A percentile compares a stretch with the other conserved stretches of the same genome.
Evolutionary conservation across 2,888 invertebrate species (phyloP).

Genomic region (Stenotaenia linearis): DNA sequence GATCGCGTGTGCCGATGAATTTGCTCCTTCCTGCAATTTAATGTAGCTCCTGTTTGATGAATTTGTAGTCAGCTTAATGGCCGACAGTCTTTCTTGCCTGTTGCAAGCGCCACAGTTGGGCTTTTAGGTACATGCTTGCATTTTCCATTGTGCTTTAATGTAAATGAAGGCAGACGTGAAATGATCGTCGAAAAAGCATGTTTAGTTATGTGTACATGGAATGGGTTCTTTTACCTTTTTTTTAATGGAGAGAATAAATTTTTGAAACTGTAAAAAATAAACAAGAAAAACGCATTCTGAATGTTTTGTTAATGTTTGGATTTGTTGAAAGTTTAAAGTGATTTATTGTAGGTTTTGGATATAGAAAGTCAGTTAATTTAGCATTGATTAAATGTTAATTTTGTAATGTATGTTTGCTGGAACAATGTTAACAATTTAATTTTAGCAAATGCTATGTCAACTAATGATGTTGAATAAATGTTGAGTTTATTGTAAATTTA

Average conservation of each 20-base stretch:
- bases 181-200: background rate
- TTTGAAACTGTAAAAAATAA: background rate
- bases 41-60: background rate
- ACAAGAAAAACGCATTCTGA: background rate
- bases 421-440: no score
- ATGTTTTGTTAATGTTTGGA: background rate
- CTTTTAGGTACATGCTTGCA: background rate
- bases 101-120: background rate
- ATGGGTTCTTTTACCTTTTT: background rate
- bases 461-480: no score
- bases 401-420: no score
- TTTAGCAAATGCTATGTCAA: no score
- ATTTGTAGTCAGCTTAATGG: background rate
- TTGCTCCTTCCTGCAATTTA: slow-evolving; percentile 3
- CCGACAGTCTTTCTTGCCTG: background rate
- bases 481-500: no score
- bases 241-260: background rate
- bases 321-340: no score
- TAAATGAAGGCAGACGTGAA: background rate
- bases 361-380: no score
- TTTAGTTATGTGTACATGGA: background rate
- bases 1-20: background rate
- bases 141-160: background rate
- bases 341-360: no score
- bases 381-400: no score